Evolutionary conservation across 2,797 vertebrate genomes (phyloP).

Genomic region (Platalea minor): DNA sequence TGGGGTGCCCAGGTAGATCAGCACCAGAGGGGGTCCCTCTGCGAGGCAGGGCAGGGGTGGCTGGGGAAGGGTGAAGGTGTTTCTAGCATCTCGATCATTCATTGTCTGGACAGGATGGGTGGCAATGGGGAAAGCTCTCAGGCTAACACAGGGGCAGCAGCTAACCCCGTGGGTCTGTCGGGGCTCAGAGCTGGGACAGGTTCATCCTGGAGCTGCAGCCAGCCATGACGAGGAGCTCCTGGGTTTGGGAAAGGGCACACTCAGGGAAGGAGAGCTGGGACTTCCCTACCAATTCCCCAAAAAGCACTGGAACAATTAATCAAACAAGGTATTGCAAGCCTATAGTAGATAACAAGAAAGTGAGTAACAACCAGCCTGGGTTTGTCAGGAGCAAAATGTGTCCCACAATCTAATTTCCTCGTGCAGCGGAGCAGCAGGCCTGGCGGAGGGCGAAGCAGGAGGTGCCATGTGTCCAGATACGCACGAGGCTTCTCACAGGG

Average conservation of each 20-base stretch:
- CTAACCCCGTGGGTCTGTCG: no score
- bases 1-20: not conserved
- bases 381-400: not conserved
- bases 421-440: not conserved
- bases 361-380: not conserved
- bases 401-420: not conserved
- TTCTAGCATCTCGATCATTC: not conserved
- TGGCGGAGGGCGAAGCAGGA: not conserved
- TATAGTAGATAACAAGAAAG: not conserved
- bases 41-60: accelerated
- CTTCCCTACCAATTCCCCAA: not conserved
- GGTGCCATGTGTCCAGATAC: not conserved
- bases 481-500: not conserved
- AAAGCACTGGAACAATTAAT: not conserved
- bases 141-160: not conserved
- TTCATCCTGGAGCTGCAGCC: not conserved
- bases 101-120: not conserved
- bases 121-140: not conserved
- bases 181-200: not conserved
- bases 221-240: accelerated
- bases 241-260: not conserved
- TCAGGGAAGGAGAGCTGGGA: not conserved
- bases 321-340: not conserved
- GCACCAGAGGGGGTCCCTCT: not conserved
- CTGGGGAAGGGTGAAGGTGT: not conserved